Evolutionary conservation across 2,888 invertebrate species (phyloP).

Genomic region (Acleris emargana): DNA sequence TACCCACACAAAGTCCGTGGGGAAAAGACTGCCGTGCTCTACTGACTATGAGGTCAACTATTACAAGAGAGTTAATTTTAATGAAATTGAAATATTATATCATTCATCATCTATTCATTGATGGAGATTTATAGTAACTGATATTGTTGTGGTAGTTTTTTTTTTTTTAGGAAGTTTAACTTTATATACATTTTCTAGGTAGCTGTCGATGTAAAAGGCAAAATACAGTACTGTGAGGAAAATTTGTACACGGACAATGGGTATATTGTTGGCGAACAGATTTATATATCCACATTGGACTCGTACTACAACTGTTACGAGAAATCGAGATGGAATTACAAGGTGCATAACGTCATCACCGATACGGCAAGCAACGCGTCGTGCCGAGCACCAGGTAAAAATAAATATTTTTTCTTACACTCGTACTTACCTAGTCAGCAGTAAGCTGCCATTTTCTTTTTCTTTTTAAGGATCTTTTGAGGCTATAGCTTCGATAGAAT

Average conservation of each 20-base stretch:
- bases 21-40: slow-evolving; percentile 78
- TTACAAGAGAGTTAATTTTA: no score
- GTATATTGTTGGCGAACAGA: slow-evolving; percentile 53
- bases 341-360: slow-evolving; percentile 51
- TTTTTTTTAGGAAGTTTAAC: no score
- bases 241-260: slow-evolving; percentile 78
- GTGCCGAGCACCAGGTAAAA: slow-evolving; percentile 59
- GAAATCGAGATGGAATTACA: slow-evolving; percentile 51
- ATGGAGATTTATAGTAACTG: no score
- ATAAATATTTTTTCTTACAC: neutral
- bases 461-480: slow-evolving; percentile 65
- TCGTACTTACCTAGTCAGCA: no score
- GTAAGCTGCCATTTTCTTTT: neutral
- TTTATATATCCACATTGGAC: slow-evolving; percentile 39
- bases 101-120: no score
- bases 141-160: no score
- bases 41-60: slow-evolving; percentile 74
- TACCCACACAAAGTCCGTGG: slow-evolving; percentile 84
- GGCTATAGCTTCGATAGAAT: slow-evolving; percentile 77
- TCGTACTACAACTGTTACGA: slow-evolving; percentile 54
- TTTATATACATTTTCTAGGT: slow-evolving; percentile 43
- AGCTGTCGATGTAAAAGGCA: slow-evolving; percentile 66
- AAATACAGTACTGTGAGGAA: slow-evolving; percentile 77
- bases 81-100: no score
- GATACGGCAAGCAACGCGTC: slow-evolving; percentile 61